Evolutionary conservation across 2,113 vertebrate genomes (phyloP).

Genomic region (Hyperopisus bebe): DNA sequence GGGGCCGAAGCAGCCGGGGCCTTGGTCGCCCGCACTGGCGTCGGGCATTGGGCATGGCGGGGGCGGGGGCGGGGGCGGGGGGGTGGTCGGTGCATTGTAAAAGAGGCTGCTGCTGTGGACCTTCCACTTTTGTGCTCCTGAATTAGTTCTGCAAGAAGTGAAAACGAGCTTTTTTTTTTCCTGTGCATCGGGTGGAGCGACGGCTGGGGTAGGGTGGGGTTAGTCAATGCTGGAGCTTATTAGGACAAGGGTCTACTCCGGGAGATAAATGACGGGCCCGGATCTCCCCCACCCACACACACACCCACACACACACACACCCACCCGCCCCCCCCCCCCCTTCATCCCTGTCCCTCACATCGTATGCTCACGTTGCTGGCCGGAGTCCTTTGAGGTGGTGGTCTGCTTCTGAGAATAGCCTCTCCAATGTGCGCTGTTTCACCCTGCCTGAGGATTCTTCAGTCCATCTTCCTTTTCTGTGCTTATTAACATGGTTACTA

Average conservation of each 20-base stretch:
- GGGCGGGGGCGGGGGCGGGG: not conserved
- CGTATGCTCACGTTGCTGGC: not conserved
- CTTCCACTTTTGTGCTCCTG: conserved; percentile 98
- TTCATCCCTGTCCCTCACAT: not conserved
- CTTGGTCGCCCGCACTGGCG: not conserved
- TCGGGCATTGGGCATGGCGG: not conserved
- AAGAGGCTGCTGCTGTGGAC: conserved; percentile 90
- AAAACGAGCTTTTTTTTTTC: conserved; percentile 93
- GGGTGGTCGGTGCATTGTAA: conserved; percentile 74
- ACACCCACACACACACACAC: not conserved
- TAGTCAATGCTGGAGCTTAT: conserved; percentile 86
- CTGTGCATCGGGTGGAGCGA: conserved; percentile 95
- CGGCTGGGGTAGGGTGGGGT: conserved; percentile 39
- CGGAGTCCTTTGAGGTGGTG: not conserved
- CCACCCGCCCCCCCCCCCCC: not conserved
- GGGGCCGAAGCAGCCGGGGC: conserved; percentile 85
- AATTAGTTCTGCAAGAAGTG: conserved; percentile 99
- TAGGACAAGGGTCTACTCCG: conserved; percentile 99
- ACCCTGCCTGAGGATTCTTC: not conserved
- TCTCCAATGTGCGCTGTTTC: not conserved
- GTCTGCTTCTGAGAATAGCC: not conserved
- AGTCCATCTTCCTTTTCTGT: not conserved
- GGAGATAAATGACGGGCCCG: conserved; percentile 97
- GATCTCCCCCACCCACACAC: conserved; percentile 50
- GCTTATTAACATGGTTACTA: not conserved